These are phyloP conservation scores for Orchesella flavescens DNA, from an alignment of 2,888 invertebrate genomes.

Conservation along the genomic window DNA sequence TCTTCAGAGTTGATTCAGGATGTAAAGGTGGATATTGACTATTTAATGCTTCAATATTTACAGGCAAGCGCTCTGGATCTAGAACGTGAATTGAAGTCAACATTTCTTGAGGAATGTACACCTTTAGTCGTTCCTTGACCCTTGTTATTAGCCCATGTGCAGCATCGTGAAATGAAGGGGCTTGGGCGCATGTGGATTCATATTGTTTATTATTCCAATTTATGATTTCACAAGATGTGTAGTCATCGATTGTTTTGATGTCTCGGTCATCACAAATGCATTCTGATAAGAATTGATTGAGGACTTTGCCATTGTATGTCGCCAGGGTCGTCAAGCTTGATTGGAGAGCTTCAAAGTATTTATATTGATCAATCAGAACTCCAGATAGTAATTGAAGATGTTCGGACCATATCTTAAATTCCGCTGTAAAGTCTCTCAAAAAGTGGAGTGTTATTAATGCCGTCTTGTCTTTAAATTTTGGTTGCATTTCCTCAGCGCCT, in stretches of 20 bases:
- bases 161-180: neutral
- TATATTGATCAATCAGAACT: neutral
- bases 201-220: neutral
- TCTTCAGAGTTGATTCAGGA: neutral
- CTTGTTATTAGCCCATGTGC: neutral
- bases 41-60: neutral
- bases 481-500: neutral
- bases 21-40: neutral
- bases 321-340: too few species aligned
- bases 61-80: neutral
- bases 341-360: neutral
- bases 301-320: neutral
- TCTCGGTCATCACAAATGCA: too few species aligned
- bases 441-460: neutral
- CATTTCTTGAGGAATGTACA: neutral
- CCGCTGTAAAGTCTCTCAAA: neutral
- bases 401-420: constrained; percentile 2
- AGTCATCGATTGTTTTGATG: neutral
- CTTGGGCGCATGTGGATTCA: neutral
- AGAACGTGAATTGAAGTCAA: neutral
- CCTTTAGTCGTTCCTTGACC: neutral
- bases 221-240: neutral
- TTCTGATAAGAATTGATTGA: neutral
- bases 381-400: neutral
- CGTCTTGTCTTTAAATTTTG: neutral